Percentiles rank a stretch among this genome's conserved stretches.
phyloP scores from a whole-genome alignment of 2,113 vertebrate species.

The Andinoacara biseriatus region DNA sequence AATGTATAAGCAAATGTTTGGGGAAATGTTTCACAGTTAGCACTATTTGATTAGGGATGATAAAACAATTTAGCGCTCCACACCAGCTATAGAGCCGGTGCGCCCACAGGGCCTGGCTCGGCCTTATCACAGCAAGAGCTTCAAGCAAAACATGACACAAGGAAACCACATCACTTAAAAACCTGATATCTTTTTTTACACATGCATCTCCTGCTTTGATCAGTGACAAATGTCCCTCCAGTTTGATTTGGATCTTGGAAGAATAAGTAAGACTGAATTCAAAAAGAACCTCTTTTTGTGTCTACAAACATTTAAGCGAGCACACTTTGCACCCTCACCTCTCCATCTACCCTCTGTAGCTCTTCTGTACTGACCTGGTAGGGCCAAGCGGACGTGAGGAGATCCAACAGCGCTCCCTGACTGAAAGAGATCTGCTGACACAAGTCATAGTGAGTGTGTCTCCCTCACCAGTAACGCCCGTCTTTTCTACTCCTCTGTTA shows the following conservation, averaged over 20 bases:
- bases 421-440: constrained; percentile 40
- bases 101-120: constrained; percentile 22
- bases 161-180: constrained; percentile 1
- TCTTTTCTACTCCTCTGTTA: constrained; percentile 53
- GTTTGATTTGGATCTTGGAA: not conserved
- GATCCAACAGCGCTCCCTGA: constrained; percentile 35
- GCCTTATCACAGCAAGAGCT: not conserved
- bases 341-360: not conserved
- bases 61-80: constrained; percentile 37
- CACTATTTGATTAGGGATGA: constrained; percentile 55
- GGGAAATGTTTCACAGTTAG: constrained; percentile 43
- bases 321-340: not conserved
- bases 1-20: constrained; percentile 62
- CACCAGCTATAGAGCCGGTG: constrained; percentile 18
- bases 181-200: not conserved
- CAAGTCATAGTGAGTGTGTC: constrained; percentile 50
- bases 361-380: constrained; percentile 48
- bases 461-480: not conserved
- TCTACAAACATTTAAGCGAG: not conserved
- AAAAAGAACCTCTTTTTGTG: not conserved
- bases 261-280: not conserved
- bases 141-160: constrained; percentile 3
- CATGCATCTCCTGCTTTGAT: not conserved
- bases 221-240: not conserved
- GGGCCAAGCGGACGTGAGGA: constrained; percentile 5